These are phyloP conservation scores for Anabas testudineus DNA, from an alignment of 2,797 vertebrate genomes.

Conservation along the genomic window DNA sequence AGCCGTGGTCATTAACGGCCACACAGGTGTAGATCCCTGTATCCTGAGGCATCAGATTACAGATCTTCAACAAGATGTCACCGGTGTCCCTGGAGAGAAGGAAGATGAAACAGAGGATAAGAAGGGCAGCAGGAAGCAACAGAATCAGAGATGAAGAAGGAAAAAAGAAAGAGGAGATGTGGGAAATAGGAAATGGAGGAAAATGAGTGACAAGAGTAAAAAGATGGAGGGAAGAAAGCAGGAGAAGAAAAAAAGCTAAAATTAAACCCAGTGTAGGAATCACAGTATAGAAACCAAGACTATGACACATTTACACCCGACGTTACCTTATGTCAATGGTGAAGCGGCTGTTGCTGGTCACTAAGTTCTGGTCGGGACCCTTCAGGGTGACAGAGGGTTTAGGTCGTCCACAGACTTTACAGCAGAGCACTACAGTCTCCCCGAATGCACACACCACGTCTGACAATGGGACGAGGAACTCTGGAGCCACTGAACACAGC, in stretches of 20 bases:
- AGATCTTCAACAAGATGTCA: conserved; percentile 95
- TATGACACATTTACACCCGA: fast-evolving
- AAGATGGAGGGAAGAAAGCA: background rate
- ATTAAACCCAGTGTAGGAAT: background rate
- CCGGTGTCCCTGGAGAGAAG: conserved; percentile 89
- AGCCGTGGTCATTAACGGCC: conserved; percentile 92
- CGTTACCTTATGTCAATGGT: conserved; percentile 84
- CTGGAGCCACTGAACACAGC: conserved; percentile 90
- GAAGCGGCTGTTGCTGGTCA: conserved; percentile 91
- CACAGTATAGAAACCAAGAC: background rate
- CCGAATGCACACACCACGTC: conserved; percentile 95
- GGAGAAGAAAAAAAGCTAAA: background rate
- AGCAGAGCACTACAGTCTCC: conserved; percentile 94
- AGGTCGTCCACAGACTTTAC: conserved; percentile 95
- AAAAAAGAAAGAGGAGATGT: background rate
- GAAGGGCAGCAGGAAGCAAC: background rate
- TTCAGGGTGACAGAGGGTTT: conserved; percentile 94
- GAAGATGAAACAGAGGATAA: background rate
- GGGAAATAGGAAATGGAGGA: too few species aligned
- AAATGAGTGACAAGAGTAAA: too few species aligned
- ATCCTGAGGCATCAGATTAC: conserved; percentile 98
- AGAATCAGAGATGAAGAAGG: background rate
- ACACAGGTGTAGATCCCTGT: conserved; percentile 98
- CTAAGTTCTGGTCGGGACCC: conserved; percentile 93
- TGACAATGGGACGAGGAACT: conserved; percentile 93